A percentile compares a stretch with the other conserved stretches of the same genome.
These are phyloP conservation scores for Intellagama lesueurii DNA, from an alignment of 2,797 vertebrate species.

Conservation along the genomic window DNA sequence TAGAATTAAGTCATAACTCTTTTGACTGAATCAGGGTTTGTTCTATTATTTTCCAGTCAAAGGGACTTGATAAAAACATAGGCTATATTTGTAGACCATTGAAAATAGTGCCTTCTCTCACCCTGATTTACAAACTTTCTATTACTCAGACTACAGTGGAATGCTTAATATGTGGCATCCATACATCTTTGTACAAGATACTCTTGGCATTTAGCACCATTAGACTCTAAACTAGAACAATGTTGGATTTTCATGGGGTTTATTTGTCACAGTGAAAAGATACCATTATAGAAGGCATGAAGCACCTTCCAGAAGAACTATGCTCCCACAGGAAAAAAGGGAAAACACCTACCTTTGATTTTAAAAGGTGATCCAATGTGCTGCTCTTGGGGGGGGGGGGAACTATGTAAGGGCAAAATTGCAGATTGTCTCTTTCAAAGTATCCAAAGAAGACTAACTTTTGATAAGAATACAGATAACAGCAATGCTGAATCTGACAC, in stretches of 20 bases:
- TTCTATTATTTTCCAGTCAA: conserved; percentile 26
- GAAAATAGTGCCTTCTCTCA: conserved; percentile 1
- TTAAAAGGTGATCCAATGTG: background rate
- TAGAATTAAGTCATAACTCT: conserved; percentile 16
- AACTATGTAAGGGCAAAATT: background rate
- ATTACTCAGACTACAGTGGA: background rate
- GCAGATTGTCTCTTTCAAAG: background rate
- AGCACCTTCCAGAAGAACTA: background rate
- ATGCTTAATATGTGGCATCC: background rate
- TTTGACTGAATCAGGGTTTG: background rate
- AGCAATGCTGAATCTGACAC: background rate
- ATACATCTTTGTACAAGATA: background rate
- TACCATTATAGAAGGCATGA: background rate
- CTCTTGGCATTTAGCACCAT: background rate
- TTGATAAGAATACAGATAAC: background rate
- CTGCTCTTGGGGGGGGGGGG: background rate
- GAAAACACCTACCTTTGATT: background rate
- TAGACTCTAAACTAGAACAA: background rate
- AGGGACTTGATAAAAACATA: conserved; percentile 24
- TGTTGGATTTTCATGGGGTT: background rate
- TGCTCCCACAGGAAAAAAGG: background rate
- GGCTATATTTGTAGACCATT: conserved; percentile 5
- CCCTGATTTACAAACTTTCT: conserved; percentile 20
- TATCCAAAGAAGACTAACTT: background rate
- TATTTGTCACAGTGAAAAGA: background rate